Percentiles rank a stretch among this genome's conserved stretches.
These are phyloP conservation scores for Mesocentrotus franciscanus DNA, from an alignment of 53 echinoderm and acorn worm genomes.

Conservation along the genomic window DNA sequence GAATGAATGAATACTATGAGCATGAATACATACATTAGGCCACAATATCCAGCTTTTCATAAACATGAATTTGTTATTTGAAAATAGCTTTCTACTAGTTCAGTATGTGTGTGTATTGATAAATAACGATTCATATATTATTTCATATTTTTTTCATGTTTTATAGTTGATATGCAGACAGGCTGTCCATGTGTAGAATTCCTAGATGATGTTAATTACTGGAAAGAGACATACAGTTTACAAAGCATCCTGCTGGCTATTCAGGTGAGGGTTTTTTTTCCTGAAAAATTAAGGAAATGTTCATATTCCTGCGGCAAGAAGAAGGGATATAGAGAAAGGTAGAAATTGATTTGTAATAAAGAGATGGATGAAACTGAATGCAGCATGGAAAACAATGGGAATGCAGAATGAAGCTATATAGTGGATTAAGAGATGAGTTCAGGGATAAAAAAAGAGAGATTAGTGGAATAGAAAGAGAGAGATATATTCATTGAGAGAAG, in stretches of 20 bases:
- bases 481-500: neutral
- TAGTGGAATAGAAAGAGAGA: neutral
- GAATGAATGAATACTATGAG: too few relatives aligned
- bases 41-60: neutral
- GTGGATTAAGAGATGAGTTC: neutral
- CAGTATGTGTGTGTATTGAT: neutral
- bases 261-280: constrained; percentile 72
- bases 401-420: neutral
- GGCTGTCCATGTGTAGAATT: constrained; percentile 93
- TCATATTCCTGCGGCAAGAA: neutral
- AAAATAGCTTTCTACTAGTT: neutral
- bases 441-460: neutral
- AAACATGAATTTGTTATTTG: too few relatives aligned
- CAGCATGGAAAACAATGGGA: too few relatives aligned
- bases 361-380: neutral
- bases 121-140: neutral
- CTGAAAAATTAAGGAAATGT: neutral
- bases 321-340: neutral
- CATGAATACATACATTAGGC: too few relatives aligned
- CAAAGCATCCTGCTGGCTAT: constrained; percentile 79
- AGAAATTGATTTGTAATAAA: neutral
- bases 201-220: constrained; percentile 80
- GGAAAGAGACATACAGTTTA: constrained; percentile 88
- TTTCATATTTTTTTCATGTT: neutral
- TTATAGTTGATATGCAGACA: constrained; percentile 92